phyloP scores from a whole-genome alignment of 2,113 vertebrate species.

The rabbit (Oryctolagus cuniculus) region mOryCun1.1 NC_091433.1:2228001-2228500 shows the following conservation, averaged over 20 bases:
- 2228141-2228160: not conserved
- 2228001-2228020: not conserved
- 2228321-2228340: not conserved
- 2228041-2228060: not conserved
- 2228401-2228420: constrained; percentile 79
- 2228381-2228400: constrained; percentile 44
- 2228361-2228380: not conserved
- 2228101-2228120: not conserved
- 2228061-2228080: not conserved
- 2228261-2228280: no score
- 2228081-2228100: not conserved
- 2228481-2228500: not conserved
- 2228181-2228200: not conserved
- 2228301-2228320: no score
- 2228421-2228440: constrained; percentile 85
- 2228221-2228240: not conserved
- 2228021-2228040: not conserved
- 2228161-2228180: not conserved
- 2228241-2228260: not conserved
- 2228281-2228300: no score
- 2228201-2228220: not conserved
- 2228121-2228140: not conserved
- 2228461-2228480: not conserved
- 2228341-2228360: not conserved
- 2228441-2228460: constrained; percentile 59